phyloP scores from a whole-genome alignment of 2,113 vertebrate species.

The Lophura nycthemera region DNA sequence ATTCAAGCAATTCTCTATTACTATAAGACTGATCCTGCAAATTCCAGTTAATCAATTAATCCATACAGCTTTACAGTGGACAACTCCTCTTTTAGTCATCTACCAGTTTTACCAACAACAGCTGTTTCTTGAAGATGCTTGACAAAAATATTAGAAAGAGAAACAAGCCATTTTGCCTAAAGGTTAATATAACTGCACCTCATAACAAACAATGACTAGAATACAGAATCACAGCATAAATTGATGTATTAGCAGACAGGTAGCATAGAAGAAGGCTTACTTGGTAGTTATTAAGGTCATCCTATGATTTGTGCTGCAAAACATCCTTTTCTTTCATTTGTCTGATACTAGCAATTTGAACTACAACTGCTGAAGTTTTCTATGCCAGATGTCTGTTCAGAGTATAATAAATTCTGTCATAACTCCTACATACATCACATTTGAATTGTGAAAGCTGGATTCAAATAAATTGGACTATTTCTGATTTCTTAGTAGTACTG shows the following conservation, averaged over 20 bases:
- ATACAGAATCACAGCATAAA: neutral
- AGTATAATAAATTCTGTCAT: neutral
- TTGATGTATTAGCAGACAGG: neutral
- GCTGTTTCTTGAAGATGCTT: neutral
- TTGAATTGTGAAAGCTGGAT: neutral
- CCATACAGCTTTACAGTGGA: neutral
- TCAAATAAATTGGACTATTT: neutral
- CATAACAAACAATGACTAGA: neutral
- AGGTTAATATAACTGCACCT: neutral
- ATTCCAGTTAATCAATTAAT: neutral
- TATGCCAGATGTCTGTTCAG: neutral
- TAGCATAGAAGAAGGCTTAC: neutral
- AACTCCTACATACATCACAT: accelerated
- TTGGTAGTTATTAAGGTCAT: neutral
- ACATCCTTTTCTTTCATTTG: neutral
- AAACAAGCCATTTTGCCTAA: neutral
- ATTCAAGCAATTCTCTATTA: neutral
- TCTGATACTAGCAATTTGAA: neutral
- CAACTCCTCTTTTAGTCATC: neutral
- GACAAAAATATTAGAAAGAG: neutral
- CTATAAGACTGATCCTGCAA: neutral
- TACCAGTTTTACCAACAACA: neutral
- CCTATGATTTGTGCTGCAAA: neutral
- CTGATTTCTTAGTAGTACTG: neutral
- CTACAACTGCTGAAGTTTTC: neutral